Base-by-base conservation (phyloP, 2,888 invertebrate genomes). In the Cotesia congregata region DNA sequence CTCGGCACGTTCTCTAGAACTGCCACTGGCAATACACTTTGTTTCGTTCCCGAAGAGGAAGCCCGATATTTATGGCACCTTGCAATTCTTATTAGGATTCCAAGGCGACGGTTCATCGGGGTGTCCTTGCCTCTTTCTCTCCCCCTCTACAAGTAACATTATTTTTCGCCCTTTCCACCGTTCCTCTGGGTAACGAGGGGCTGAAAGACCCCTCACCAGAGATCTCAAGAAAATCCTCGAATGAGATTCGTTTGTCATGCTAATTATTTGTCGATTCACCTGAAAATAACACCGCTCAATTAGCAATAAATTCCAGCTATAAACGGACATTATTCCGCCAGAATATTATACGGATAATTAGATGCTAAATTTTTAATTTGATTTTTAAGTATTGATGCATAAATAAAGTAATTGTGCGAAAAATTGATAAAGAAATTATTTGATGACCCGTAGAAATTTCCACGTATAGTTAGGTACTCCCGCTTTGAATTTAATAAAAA, bases 31-130 rank as follows among this genome's bases (percentile, higher is more conserved):
- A 83, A 85, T 84, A 83, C 83, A 83, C 83, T 83, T 83, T 84
- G 80, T 83, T 85, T 83, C 81, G 81, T 82, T 80, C 81, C 80
- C 82, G 83, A 83, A 83, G 80, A 81, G 82, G 77, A 83, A 83
- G 82, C 80, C 82, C 79, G 80, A 82, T 83, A 84, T 85, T 85
- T 85, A 84, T 82, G 83, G 82, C 83, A 82, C 79, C 81, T 80
- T 84, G 82, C 82, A 82, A 81, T 83, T 83, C 83, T 85, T 84
- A 85, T 85, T 85, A 83, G 82, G 82, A 83, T 82, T 83, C 82
- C 81, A 80, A 75, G 80, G 80, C 82, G 81, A 79, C 81, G 80
- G 83, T 83, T 83, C 82, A 83, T 83, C 82, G 83, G 76, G 67
- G 72, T 74, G 77, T 12, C 41, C 15, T 40, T 60, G 7, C 6